These are phyloP conservation scores for Oscheius onirici DNA, from an alignment of 2,888 invertebrate species.

Conservation along the genomic window DNA sequence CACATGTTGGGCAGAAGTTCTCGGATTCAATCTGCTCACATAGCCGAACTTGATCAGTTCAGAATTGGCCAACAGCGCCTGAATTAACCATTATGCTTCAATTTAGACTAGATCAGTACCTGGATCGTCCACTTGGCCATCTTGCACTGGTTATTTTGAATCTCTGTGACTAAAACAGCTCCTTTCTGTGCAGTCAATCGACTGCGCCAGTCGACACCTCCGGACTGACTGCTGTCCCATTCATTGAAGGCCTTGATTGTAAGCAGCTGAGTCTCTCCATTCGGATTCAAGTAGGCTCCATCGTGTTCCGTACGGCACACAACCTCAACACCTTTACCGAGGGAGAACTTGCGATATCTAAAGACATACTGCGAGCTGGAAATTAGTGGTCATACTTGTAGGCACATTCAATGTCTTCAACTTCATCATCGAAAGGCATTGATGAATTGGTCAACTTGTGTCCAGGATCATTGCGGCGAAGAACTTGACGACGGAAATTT, in stretches of 20 bases:
- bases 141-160: conserved; percentile 98
- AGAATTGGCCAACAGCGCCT: conserved; percentile 88
- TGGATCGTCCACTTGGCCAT: conserved; percentile 96
- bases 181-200: conserved; percentile 96
- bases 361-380: conserved; percentile 8
- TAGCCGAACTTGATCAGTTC: conserved; percentile 98
- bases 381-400: conserved; percentile 49
- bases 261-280: conserved; percentile 82
- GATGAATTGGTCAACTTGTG: conserved; percentile 40
- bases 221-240: conserved; percentile 95
- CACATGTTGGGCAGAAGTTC: conserved; percentile 84
- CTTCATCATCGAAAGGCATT: conserved; percentile 67
- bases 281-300: conserved; percentile 80
- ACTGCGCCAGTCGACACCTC: conserved; percentile 96
- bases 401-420: conserved; percentile 54
- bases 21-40: conserved; percentile 91
- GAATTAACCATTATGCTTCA: conserved; percentile 6
- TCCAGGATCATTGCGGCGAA: conserved; percentile 48
- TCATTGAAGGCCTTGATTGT: conserved; percentile 97
- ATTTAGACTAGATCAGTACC: conserved; percentile 8
- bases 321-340: conserved; percentile 84
- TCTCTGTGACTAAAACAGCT: conserved; percentile 95
- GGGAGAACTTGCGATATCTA: conserved; percentile 91
- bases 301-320: conserved; percentile 97
- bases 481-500: conserved; percentile 93